phyloP scores from a whole-genome alignment of 2,113 vertebrate genomes.

The Vulpes vulpes region DNA sequence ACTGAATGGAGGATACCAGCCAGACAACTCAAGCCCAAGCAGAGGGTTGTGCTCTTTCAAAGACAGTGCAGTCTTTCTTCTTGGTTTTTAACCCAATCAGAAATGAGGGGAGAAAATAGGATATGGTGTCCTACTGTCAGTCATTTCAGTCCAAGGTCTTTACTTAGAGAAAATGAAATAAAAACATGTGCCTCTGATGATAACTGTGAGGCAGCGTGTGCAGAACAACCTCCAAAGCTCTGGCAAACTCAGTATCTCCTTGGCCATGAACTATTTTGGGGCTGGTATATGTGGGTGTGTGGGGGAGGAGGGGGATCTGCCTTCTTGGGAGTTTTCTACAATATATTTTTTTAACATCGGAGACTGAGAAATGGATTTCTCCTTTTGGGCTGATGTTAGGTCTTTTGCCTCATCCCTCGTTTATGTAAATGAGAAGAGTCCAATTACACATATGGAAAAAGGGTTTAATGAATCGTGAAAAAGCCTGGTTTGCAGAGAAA shows the following conservation, averaged over 20 bases:
- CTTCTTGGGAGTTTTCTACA: constrained; percentile 50
- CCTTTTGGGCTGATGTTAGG: constrained; percentile 15
- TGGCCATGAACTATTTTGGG: constrained; percentile 12
- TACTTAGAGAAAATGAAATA: constrained; percentile 69
- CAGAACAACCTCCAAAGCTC: neutral
- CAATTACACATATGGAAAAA: constrained; percentile 88
- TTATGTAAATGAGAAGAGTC: constrained; percentile 91
- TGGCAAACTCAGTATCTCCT: neutral
- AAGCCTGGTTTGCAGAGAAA: constrained; percentile 86
- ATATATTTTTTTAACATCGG: constrained; percentile 39
- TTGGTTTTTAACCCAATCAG: constrained; percentile 74
- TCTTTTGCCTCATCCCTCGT: constrained; percentile 81
- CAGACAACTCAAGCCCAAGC: constrained; percentile 75
- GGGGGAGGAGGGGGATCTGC: neutral
- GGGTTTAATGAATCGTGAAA: constrained; percentile 92
- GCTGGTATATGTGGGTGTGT: constrained; percentile 1
- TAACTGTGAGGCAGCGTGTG: neutral
- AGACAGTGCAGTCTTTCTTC: constrained; percentile 76
- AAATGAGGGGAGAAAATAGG: constrained; percentile 33
- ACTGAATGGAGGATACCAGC: constrained; percentile 75
- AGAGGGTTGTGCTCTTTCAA: constrained; percentile 67
- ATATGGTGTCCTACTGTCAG: constrained; percentile 49
- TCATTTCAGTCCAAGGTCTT: constrained; percentile 57
- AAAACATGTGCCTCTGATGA: constrained; percentile 63
- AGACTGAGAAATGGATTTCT: constrained; percentile 67